Evolutionary conservation across 1,140 invertebrate species (phyloP), one percentile per base, ranked within the genome.

Genomic region (Chymomyza costata): DNA sequence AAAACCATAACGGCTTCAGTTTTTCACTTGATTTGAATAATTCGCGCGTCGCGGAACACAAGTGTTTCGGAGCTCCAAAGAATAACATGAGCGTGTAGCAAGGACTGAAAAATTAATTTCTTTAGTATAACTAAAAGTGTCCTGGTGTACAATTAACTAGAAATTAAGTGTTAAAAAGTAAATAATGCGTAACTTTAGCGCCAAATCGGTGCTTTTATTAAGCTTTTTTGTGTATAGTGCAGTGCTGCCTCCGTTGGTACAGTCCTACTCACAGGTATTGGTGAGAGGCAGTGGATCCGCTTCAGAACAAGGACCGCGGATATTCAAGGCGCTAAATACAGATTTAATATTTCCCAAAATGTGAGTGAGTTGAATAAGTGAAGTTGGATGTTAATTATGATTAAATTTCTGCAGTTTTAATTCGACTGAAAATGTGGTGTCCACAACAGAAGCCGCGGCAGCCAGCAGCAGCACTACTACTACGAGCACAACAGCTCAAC

Each of bases 291-390:
- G 16, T 38, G 47, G 37, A 8, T 43, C 32, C 1, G 38, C 37
- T 10, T 37, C 37, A 10, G 50, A 68, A 11, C 60, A 68, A 25
- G 82, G 82, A 45, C 82, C 82, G 10, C 68, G 81, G 11, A 84
- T 84, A 5, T 84, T 63, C 13, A 84, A 84, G 25, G 82, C 82
- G 2, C 34, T 84, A 0, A 84, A 84, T 49, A 78, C 76, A 55
- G 82, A 84, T 70, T 65, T 84, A 37, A 74, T 84, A 46, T 84
- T 81, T 45, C 82, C 82, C 5, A 82, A 66, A 60, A 81, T 49
- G 82, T 84, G 57, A 70, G 82, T 84, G 57, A 70, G 78, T 84
- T 30, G 1, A 17, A 15, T 8, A 17, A 28, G 5, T 10, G 0
- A 6, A 6, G 14, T 19, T 11, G 17, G 5, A 38, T 8, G 2